Conservation (phyloP, 2,113 vertebrate genomes). For the Lophius piscatorius region DNA sequence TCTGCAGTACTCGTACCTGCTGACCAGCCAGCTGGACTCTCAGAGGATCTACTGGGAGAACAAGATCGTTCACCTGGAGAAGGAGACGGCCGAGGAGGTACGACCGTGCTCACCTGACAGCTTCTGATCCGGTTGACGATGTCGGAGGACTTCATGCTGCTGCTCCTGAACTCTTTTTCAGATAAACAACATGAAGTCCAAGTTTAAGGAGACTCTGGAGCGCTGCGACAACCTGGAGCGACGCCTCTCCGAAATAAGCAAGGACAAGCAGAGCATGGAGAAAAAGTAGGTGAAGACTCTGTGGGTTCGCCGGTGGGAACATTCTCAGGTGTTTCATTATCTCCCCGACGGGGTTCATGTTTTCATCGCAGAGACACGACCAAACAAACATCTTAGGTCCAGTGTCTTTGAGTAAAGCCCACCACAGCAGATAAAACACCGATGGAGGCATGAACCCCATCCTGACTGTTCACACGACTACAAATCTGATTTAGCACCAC, state of each 20-base stretch:
- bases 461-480: too few species aligned
- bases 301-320: too few species aligned
- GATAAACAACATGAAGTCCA: conserved; percentile 99
- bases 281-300: conserved; percentile 85
- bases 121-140: background rate
- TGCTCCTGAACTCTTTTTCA: conserved; percentile 56
- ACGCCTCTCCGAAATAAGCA: conserved; percentile 87
- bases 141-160: background rate
- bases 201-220: conserved; percentile 99
- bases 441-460: too few species aligned
- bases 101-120: background rate
- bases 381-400: too few species aligned
- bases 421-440: too few species aligned
- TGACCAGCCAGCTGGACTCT: conserved; percentile 97
- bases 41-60: conserved; percentile 99
- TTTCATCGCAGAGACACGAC: too few species aligned
- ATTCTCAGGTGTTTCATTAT: too few species aligned
- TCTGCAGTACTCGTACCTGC: conserved; percentile 92
- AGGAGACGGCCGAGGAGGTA: conserved; percentile 96
- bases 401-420: too few species aligned
- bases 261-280: conserved; percentile 93
- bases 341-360: too few species aligned
- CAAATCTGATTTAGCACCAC: too few species aligned
- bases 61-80: conserved; percentile 96
- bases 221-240: conserved; percentile 95